Conservation (phyloP, 2,888 invertebrate genomes). For the Rotaria socialis region DNA sequence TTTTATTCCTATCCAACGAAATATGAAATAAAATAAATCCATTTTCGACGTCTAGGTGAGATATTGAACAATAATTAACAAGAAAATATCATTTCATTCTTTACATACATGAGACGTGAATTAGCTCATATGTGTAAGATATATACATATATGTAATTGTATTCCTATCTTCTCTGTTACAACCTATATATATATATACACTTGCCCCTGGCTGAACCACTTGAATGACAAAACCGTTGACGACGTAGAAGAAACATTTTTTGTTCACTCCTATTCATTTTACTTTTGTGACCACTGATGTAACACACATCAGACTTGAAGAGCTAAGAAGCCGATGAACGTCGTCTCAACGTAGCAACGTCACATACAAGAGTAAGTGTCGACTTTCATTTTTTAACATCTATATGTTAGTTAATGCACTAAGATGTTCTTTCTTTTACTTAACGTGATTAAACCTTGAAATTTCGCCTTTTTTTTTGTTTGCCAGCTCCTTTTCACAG, state of each 20-base stretch:
- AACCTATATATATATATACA: not conserved
- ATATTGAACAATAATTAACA: conserved; percentile 14
- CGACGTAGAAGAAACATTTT: not conserved
- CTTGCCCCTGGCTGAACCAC: not conserved
- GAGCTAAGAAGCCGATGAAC: not conserved
- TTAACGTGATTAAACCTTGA: conserved; percentile 9
- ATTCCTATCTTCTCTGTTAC: not conserved
- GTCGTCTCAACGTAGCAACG: not conserved
- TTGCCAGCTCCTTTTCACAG: not conserved
- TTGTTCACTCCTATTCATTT: not conserved
- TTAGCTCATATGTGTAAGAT: conserved; percentile 13
- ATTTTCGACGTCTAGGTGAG: conserved; percentile 12
- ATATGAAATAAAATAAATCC: not conserved
- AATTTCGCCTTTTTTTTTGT: not conserved
- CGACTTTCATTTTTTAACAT: not conserved
- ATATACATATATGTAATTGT: conserved; percentile 9
- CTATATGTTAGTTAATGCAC: not conserved
- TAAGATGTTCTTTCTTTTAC: not conserved
- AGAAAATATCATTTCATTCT: not conserved
- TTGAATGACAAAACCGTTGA: conserved; percentile 22
- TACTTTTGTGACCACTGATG: not conserved
- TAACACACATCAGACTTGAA: not conserved
- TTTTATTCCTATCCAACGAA: not conserved
- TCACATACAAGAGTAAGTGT: not conserved
- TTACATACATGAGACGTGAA: not conserved